These are phyloP conservation scores for Rhodophaea formosa DNA, from an alignment of 2,888 invertebrate species.

Conservation along the genomic window DNA sequence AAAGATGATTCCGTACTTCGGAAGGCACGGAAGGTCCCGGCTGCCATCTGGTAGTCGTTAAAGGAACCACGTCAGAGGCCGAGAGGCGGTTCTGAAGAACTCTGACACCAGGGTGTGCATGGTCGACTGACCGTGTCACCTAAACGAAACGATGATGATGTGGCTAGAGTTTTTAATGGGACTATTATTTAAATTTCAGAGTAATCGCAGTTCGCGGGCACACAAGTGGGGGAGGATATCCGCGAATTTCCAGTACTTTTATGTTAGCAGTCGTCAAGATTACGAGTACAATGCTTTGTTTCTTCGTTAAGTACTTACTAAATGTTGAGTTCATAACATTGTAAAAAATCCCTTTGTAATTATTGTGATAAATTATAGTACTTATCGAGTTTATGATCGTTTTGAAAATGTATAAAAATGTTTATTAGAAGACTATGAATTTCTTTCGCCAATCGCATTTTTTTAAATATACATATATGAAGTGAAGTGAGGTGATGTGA, in stretches of 20 bases:
- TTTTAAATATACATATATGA: too few relatives aligned
- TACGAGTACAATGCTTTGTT: background rate
- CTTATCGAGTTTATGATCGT: background rate
- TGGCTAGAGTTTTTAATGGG: too few relatives aligned
- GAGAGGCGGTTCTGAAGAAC: background rate
- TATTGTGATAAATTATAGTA: conserved; percentile 7
- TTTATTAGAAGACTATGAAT: background rate
- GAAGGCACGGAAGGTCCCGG: too few relatives aligned
- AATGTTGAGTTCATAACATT: background rate
- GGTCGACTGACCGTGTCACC: too few relatives aligned
- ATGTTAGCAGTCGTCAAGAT: background rate
- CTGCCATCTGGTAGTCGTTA: too few relatives aligned
- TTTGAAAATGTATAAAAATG: background rate
- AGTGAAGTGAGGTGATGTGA: too few relatives aligned
- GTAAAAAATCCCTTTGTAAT: conserved; percentile 1
- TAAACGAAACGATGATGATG: too few relatives aligned
- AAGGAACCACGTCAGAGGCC: too few relatives aligned
- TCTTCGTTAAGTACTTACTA: background rate
- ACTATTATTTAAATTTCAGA: background rate
- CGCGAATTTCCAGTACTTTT: background rate
- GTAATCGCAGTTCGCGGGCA: conserved; percentile 4
- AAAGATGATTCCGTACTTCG: too few relatives aligned
- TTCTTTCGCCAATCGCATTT: background rate
- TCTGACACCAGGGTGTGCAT: too few relatives aligned
- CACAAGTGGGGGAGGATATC: background rate